Evolutionary conservation across 2,888 invertebrate genomes (phyloP), one percentile per base, ranked within the genome.

Genomic region (Pandemis corylana): DNA sequence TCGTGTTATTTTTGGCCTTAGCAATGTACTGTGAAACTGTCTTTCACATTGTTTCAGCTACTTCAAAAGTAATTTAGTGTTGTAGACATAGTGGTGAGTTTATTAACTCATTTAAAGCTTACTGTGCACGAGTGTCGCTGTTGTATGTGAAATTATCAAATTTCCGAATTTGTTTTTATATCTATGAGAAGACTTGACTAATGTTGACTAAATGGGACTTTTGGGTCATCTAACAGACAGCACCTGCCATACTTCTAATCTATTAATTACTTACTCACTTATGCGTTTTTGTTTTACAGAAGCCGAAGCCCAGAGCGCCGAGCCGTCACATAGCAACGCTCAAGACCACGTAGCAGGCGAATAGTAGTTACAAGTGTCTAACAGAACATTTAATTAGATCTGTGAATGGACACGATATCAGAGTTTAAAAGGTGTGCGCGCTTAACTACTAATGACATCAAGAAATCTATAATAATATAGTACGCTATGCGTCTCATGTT

Each of bases 21-120:
- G 28, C 3, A 36, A 63, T 15, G 51, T 36, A 28, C 36, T 51
- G 51, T 51, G 75, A 80, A 82, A 81, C 74, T 77, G 80, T 75
- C 77, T 81, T 93, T 92, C 85, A 87, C 85, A 87, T 94, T 94
- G 94, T 94, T 94, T 94, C 94, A 94, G 94, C 92, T 89, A 81
- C 92, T 83, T 89, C 92, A 85, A 94, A 94, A 92, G 80, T 92
- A 84, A 79, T 93, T 86, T 94, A 93, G 87, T 84, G 77, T 59
- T 59, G 59, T 59, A 59, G 59, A 59, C 28, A 12, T 76, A 81
- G 88, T 83, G 91, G 92, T 92, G 89, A 92, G 93, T 92, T 77
- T 78, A 80, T 79, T 78, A 79, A 78, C 81, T 78, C 77, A 76
- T 78, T 80, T 77, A 41, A 76, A 76, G 84, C 83, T 85, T 86